Evolutionary conservation across 1,140 invertebrate species (phyloP), one percentile per base, ranked within the genome.

Genomic region (Aphelinus certus): DNA sequence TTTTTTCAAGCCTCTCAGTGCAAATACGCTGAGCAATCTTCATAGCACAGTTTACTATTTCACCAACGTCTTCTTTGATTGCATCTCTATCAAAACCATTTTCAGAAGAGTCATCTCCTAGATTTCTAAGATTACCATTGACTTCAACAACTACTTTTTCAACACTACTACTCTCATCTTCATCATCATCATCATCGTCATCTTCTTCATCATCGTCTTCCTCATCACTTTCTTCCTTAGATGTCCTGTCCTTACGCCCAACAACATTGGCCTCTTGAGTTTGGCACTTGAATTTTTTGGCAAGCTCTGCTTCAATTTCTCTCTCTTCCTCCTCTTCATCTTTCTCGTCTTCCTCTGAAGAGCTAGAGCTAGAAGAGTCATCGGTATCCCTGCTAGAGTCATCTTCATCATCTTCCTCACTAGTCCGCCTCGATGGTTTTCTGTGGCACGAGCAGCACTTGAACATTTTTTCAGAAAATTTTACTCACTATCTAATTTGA

Each of bases 401-500:
- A 46, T 76, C 67, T 2, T 69, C 68, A 42, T 74, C 66, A n/a
- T 79, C 70, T n/a, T 70, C 73, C 63, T 77, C 58, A 48, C 75
- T 76, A 42, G 75, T 76, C 7, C 75, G 53, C 45, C 75, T 68
- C 4, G 75, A 76, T 3, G 75, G 7, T 58, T 76, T 81, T 45
- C 82, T 82, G n/a, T 84, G 85, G 63, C 86, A 85, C 43, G 83
- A 79, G 72, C 87, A 88, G 74, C 87, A 88, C 80, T 87, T 87
- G 76, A 88, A 88, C 87, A 88, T 88, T 61, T 75, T 82, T 61
- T 2, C n/a, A 49, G n/a, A 1, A 45, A 53, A 60, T 9, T 26
- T 60, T 26, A 26, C 26, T 26, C 26, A 26, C 26, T 26, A 26
- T 26, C 26, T 26, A 26, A 26, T 26, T 26, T 26, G 26, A 26